Evolutionary conservation across 2,888 invertebrate species (phyloP), one percentile per base, ranked within the genome.

Genomic region (Trissonchulus sp.): DNA sequence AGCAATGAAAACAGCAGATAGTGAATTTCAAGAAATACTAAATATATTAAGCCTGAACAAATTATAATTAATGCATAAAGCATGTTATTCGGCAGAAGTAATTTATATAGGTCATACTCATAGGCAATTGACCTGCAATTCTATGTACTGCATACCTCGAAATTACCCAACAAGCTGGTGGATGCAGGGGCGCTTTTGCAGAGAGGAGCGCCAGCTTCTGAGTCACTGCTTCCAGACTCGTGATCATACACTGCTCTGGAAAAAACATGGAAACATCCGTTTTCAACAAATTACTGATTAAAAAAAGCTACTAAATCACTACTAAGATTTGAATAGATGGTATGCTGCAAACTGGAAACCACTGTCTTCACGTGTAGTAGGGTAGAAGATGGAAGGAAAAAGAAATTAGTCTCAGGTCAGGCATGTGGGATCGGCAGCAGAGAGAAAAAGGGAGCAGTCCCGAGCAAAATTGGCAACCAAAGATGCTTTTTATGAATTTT

Each of bases 111-210:
- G 2, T 30, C 8, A 75, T 68, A 68, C 38, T n/a, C n/a, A 18
- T 1, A n/a, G 35, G 28, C 18, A 30, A 15, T 2, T 2, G 38
- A 68, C 1, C 33, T 15, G 63, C 28, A 28, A 37, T n/a, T n/a
- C n/a, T n/a, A n/a, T 35, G 63, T 18, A n/a, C 1, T n/a, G 77
- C 72, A 63, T 78, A 86, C 86, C 83, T 96, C 96, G 85, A 97
- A 93, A 83, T 91, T 94, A 68, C 95, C 94, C 71, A 89, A 84
- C 69, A 89, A 84, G 79, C 85, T 85, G 31, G 83, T 80, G 3
- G 81, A 80, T 3, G 86, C 85, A 1, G 87, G 86, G 30, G 86
- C 86, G 37, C 76, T 76, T 30, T 76, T 76, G 71, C 74, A 73
- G 85, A 86, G 71, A 84, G 80, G 18, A 79, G 79, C 68, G 80